Evolutionary conservation across 2,888 invertebrate species (phyloP), one percentile per base, ranked within the genome.

Genomic region (Herminia tarsipennalis): DNA sequence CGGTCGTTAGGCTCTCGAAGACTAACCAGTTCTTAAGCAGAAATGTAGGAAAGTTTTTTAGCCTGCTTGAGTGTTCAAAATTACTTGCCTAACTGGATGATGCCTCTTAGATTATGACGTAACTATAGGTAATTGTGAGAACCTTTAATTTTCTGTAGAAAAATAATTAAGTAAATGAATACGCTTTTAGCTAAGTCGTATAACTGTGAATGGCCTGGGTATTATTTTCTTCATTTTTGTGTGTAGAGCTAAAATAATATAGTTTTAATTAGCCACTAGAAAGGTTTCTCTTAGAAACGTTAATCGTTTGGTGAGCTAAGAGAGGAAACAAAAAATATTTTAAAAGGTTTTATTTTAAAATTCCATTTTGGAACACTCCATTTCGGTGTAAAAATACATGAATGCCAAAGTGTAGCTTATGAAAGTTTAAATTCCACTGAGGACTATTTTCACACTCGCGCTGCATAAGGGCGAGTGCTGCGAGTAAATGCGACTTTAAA

Each of bases 11-110:
- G 36, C 46, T 45, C 36, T 12, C 30, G 43, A 34, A 56, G 59
- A 67, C 48, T 46, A 67, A 65, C 66, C 68, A 65, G 65, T 65
- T 64, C 37, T 57, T 51, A 50, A 47, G 14, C 41, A 38, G 27
- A 63, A 56, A 48, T 62, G 21, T 43, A 43, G 24, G n/a, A 40
- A 51, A 42, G n/a, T 39, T 53, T 65, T 56, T 65, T 65, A 42
- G 33, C 16, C 34, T 20, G 5, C 44, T 40, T 21, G 29, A 44
- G 12, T 35, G 27, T 44, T 48, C 35, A 21, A 48, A 28, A 48
- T 41, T 37, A 35, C 25, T 53, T 35, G 43, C 14, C 21, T 32
- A 42, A 55, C 41, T 54, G 27, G 45, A 54, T 48, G 41, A 33
- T 36, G 25, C 12, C 36, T 36, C 22, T 22, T n/a, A n/a, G 41